Base-by-base conservation (phyloP, 2,113 vertebrate species). In the Mesitornis unicolor region DNA sequence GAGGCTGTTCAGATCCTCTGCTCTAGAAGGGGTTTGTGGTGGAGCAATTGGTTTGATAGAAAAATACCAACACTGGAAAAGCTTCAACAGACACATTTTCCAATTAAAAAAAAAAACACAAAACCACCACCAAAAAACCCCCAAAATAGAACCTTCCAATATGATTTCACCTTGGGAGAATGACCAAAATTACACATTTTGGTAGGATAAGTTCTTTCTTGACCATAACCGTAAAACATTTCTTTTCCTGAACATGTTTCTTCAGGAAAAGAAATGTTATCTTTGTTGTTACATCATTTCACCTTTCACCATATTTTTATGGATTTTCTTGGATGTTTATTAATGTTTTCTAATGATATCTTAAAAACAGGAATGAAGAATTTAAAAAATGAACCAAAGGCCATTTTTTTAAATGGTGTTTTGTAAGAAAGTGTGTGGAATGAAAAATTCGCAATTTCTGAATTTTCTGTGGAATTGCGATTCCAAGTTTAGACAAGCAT, bases 401-500 rank as follows among this genome's bases (percentile, higher is more conserved):
- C 2, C 0, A 4, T 47, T 83, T 67, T 35, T 64, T 20, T 56
- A 40, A 36, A 26, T 0, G 2, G 1, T 36, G 10, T 28, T 89
- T 71, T 40, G 63, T 20, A 69, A 63, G 57, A 64, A 95, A 73
- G 11, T 18, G 6, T 54, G 25, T 28, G 28, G 56, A 68, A 26
- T 24, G 12, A 43, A 68, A 90, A 89, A 22, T 29, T 36, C 45
- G 10, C 12, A 56, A 84, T 71, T 87, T 76, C 56, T 48, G 51
- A 87, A 68, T 92, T 91, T 93, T 64, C 70, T 64, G 38, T 65
- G 74, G 78, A 95, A 93, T 38, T 80, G 69, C 43, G 87, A 13
- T 91, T 92, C 93, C 74, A 90, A 74, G 91, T 93, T 93, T 91
- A 91, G 54, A 84, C 88, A 94, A 93, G 90, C 68, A 77, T 93